These are phyloP conservation scores for Phalacrocorax brasilianus DNA, from an alignment of 2,113 vertebrate species.

Conservation along the genomic window DNA sequence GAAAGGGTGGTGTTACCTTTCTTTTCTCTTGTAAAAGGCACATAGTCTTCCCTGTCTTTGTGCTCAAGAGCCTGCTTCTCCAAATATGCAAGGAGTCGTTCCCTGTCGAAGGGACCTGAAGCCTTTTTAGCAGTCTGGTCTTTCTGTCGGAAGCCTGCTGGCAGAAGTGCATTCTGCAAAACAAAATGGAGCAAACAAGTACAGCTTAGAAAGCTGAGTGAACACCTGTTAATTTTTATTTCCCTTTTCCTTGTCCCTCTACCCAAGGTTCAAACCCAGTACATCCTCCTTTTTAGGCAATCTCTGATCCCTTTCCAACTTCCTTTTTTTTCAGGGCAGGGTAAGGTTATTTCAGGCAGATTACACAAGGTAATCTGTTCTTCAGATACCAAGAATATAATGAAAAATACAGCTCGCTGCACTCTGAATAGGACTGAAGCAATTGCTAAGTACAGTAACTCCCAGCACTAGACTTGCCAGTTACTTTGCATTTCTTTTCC, in stretches of 20 bases:
- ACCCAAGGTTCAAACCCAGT: background rate
- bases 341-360: too few species aligned
- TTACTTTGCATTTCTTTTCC: background rate
- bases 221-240: background rate
- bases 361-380: background rate
- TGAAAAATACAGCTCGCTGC: background rate
- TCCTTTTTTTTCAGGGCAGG: background rate
- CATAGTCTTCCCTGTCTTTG: conserved; percentile 91
- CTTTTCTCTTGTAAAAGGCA: conserved; percentile 93
- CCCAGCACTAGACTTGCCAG: background rate
- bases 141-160: conserved; percentile 93
- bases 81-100: conserved; percentile 85
- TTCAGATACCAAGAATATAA: background rate
- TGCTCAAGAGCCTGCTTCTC: conserved; percentile 94
- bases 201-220: background rate
- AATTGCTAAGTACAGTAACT: background rate
- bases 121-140: conserved; percentile 88
- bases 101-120: conserved; percentile 86
- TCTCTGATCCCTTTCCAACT: background rate
- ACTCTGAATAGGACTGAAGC: background rate
- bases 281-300: background rate
- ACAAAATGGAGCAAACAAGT: background rate
- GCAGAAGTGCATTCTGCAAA: conserved; percentile 90
- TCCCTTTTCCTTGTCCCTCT: background rate
- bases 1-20: conserved; percentile 80